Percentiles rank a stretch among this genome's conserved stretches.
Evolutionary conservation across 2,888 invertebrate species (phyloP).

Genomic region (Dicyrtoma fusca): DNA sequence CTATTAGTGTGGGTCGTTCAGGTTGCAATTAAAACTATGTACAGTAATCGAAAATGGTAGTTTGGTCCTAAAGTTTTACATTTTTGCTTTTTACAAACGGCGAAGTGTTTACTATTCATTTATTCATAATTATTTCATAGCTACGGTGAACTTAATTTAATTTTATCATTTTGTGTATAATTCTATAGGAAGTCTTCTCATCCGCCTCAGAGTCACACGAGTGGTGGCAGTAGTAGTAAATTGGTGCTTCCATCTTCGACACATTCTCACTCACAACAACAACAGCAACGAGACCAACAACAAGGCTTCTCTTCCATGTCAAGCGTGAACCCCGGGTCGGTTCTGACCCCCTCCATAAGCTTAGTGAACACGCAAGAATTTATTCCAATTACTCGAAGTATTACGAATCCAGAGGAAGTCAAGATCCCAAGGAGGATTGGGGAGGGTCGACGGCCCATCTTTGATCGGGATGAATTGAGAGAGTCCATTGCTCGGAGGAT

Average conservation of each 20-base stretch:
- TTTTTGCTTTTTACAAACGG: too few relatives aligned
- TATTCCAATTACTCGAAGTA: constrained; percentile 47
- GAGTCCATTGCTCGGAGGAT: constrained; percentile 51
- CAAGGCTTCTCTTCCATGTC: background rate
- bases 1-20: too few relatives aligned
- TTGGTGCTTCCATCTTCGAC: background rate
- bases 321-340: background rate
- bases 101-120: too few relatives aligned
- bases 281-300: background rate
- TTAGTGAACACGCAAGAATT: constrained; percentile 28
- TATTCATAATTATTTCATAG: too few relatives aligned
- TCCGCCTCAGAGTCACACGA: too few relatives aligned
- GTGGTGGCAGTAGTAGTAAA: too few relatives aligned
- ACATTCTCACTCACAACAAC: background rate
- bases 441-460: constrained; percentile 53
- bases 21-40: too few relatives aligned
- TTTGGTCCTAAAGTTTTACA: too few relatives aligned
- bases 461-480: constrained; percentile 53
- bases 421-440: constrained; percentile 50
- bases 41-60: too few relatives aligned
- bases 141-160: too few relatives aligned
- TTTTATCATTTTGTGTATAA: too few relatives aligned
- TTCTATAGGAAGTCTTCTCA: too few relatives aligned
- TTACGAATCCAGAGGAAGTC: constrained; percentile 52
- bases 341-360: constrained; percentile 17